Conservation (phyloP, 2,113 vertebrate genomes). For the Cyprinus carpio region DNA sequence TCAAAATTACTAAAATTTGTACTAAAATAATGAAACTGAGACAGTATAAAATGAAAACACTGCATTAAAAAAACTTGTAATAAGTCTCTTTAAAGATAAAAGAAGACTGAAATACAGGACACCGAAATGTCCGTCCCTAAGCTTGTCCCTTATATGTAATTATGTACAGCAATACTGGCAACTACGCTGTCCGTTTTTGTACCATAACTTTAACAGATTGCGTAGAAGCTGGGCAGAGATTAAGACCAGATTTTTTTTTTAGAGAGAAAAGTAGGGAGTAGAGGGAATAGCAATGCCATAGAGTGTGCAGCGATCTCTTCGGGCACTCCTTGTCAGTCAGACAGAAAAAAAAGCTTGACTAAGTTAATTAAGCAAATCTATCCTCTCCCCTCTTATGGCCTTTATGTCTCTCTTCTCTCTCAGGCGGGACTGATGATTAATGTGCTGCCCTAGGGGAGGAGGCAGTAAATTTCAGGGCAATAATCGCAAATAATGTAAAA, state of each 20-base stretch:
- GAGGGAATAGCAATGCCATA: background rate
- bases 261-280: background rate
- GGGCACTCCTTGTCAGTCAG: constrained; percentile 66
- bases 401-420: constrained; percentile 9
- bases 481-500: constrained; percentile 60
- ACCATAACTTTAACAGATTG: background rate
- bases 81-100: background rate
- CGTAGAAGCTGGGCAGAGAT: background rate
- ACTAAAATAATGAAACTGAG: background rate
- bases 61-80: background rate
- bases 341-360: constrained; percentile 64
- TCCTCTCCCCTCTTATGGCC: constrained; percentile 1
- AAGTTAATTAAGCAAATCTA: constrained; percentile 49
- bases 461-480: constrained; percentile 67
- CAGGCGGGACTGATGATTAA: constrained; percentile 68
- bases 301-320: constrained; percentile 45
- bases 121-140: background rate
- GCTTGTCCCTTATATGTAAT: background rate
- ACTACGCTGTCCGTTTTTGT: background rate
- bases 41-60: too few species aligned
- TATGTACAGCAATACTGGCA: background rate
- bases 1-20: too few species aligned
- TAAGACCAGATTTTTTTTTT: background rate
- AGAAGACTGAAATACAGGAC: background rate
- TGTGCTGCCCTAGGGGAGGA: constrained; percentile 59